Conservation (phyloP, 1,140 invertebrate genomes). For the Lepidurus apus region DNA sequence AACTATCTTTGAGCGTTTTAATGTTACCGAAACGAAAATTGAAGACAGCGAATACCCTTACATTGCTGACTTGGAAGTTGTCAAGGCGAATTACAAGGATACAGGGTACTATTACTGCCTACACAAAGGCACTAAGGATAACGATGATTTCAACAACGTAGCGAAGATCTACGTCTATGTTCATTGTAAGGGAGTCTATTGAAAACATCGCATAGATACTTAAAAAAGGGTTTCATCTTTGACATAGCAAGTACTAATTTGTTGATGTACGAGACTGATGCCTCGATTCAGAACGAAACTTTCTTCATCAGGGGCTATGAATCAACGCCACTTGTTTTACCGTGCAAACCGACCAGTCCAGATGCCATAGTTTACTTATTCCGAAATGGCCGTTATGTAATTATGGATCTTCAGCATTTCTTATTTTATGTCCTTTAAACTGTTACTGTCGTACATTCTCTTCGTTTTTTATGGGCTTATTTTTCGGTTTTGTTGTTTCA, state of each 20-base stretch:
- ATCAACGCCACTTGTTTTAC: conserved; percentile 6
- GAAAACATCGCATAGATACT: background rate
- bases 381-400: background rate
- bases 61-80: background rate
- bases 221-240: background rate
- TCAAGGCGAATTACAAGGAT: background rate
- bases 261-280: too few relatives aligned
- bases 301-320: background rate
- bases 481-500: too few relatives aligned
- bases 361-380: background rate
- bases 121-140: background rate
- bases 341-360: conserved; percentile 29
- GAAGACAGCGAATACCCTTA: background rate
- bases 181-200: background rate
- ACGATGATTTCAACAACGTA: background rate
- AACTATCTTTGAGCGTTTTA: background rate
- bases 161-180: conserved; percentile 20
- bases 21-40: background rate
- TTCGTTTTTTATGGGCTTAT: background rate
- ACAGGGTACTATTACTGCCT: conserved; percentile 25
- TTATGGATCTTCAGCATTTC: background rate
- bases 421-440: too few relatives aligned
- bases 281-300: background rate
- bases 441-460: background rate
- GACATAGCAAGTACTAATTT: background rate